Evolutionary conservation across 2,888 invertebrate species (phyloP).

Genomic region (Mechanitis messenoides): DNA sequence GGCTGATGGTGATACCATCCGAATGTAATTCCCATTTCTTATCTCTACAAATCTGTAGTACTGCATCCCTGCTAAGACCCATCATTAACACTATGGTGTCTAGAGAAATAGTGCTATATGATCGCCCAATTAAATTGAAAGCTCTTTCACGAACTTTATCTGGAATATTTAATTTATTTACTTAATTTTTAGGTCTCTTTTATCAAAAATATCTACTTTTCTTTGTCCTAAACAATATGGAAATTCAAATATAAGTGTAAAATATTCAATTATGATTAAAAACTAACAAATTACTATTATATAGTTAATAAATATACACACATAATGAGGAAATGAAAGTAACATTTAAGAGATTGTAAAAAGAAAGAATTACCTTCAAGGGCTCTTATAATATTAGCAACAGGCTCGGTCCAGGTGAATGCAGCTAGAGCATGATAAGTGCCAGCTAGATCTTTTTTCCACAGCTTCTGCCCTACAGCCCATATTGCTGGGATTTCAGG

Average conservation of each 20-base stretch:
- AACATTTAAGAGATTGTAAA: too few relatives aligned
- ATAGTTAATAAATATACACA: too few relatives aligned
- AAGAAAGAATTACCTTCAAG: conserved; percentile 80
- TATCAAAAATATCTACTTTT: too few relatives aligned
- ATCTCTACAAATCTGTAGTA: conserved; percentile 79
- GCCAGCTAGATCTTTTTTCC: conserved; percentile 88
- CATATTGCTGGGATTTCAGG: conserved; percentile 87
- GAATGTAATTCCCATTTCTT: conserved; percentile 86
- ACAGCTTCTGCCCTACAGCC: conserved; percentile 89
- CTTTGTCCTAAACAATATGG: too few relatives aligned
- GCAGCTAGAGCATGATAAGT: conserved; percentile 85
- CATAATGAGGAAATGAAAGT: too few relatives aligned
- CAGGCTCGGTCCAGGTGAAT: conserved; percentile 87
- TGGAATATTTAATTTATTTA: conserved; percentile 52
- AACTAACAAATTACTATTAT: too few relatives aligned
- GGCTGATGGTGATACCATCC: conserved; percentile 83
- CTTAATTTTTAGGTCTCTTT: too few relatives aligned
- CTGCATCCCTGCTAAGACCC: conserved; percentile 83
- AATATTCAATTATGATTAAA: too few relatives aligned
- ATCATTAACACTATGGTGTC: conserved; percentile 87
- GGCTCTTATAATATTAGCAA: conserved; percentile 87
- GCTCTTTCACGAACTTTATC: conserved; percentile 86
- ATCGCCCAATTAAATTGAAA: conserved; percentile 86
- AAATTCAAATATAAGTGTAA: too few relatives aligned
- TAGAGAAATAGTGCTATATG: conserved; percentile 90